phyloP scores from a whole-genome alignment of 2,797 vertebrate genomes.

The Tamandua tetradactyla region DNA sequence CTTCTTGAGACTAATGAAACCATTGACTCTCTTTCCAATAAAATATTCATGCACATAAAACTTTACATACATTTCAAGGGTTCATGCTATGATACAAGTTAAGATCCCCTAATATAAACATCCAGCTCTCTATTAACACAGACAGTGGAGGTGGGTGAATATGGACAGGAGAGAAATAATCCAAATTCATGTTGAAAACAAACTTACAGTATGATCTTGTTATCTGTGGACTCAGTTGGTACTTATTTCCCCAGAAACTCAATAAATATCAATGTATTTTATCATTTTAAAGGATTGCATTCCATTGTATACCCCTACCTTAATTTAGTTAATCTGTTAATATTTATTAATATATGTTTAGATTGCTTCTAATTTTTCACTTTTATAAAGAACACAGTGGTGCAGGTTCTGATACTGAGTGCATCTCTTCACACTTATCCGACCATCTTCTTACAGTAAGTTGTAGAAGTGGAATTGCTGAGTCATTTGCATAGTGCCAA shows the following conservation, averaged over 20 bases:
- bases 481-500: background rate
- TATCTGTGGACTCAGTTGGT: background rate
- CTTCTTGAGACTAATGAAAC: background rate
- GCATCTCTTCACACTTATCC: background rate
- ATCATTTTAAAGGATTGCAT: constrained; percentile 6
- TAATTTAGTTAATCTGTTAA: background rate
- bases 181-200: background rate
- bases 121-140: background rate
- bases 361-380: constrained; percentile 6
- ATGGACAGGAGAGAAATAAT: background rate
- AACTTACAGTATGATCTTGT: background rate
- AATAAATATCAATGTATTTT: background rate
- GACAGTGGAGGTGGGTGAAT: background rate
- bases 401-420: background rate
- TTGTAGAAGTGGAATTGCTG: constrained; percentile 21
- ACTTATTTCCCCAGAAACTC: background rate
- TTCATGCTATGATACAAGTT: background rate
- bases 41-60: background rate
- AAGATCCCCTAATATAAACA: background rate
- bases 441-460: background rate
- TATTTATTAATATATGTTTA: background rate
- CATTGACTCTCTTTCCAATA: background rate
- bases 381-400: background rate
- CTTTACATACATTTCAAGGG: background rate
- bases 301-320: background rate